Conservation (phyloP, 2,797 vertebrate species). For the Sorex maritimensis region DNA sequence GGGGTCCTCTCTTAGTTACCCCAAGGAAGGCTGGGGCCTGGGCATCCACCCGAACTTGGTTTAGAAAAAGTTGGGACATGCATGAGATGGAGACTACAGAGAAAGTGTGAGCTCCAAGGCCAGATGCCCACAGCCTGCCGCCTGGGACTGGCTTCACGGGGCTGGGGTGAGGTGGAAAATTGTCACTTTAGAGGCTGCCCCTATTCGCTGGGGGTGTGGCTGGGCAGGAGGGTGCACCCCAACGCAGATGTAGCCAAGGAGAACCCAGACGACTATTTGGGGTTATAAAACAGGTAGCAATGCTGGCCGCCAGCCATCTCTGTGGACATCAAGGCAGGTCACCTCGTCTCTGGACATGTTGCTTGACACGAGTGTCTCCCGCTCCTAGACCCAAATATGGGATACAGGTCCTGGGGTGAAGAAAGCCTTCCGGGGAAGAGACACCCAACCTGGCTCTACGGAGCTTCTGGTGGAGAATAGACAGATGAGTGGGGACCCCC, state of each 20-base stretch:
- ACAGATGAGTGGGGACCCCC: background rate
- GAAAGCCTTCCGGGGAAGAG: background rate
- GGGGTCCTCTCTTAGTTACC: background rate
- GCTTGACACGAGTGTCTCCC: background rate
- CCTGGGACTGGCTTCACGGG: background rate
- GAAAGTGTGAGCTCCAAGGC: too few species aligned
- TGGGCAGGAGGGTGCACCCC: too few species aligned
- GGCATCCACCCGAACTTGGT: background rate
- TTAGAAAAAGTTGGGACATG: too few species aligned
- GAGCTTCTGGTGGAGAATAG: background rate
- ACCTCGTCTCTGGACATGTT: background rate
- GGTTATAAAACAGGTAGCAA: too few species aligned
- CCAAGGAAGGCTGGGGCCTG: background rate
- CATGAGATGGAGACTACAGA: background rate
- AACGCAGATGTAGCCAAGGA: background rate
- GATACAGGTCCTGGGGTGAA: background rate
- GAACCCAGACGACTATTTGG: background rate
- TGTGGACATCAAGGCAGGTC: background rate
- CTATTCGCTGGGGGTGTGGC: too few species aligned
- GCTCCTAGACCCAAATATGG: background rate
- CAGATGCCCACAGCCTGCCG: background rate
- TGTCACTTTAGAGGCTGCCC: too few species aligned
- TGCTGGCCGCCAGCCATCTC: too few species aligned
- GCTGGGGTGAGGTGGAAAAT: too few species aligned
- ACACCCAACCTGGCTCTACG: background rate